These are phyloP conservation scores for Pachypanchax playfairii DNA, from an alignment of 2,113 vertebrate species.

Conservation along the genomic window DNA sequence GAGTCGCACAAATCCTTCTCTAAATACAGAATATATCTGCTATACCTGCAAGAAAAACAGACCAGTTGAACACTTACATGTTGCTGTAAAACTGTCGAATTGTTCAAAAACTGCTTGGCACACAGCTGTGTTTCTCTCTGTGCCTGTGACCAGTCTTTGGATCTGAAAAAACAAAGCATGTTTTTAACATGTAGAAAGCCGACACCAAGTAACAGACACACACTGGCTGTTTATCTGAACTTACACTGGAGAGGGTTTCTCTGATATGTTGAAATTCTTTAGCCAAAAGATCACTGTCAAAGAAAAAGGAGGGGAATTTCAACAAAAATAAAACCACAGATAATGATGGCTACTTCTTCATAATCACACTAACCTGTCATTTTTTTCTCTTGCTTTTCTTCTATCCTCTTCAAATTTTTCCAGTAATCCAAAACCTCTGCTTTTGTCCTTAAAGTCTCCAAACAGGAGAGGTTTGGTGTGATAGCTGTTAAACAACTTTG, in stretches of 20 bases:
- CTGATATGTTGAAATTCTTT: slow-evolving; percentile 79
- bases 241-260: slow-evolving; percentile 85
- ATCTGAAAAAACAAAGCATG: slow-evolving; percentile 77
- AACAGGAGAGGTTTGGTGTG: slow-evolving; percentile 88
- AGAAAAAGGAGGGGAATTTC: slow-evolving; percentile 17
- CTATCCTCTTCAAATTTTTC: slow-evolving; percentile 89
- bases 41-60: neutral
- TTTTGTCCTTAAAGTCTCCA: slow-evolving; percentile 82
- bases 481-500: slow-evolving; percentile 86
- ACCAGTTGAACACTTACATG: slow-evolving; percentile 77
- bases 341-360: no score
- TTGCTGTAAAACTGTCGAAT: slow-evolving; percentile 79
- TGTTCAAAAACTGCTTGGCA: slow-evolving; percentile 79
- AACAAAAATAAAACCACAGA: neutral
- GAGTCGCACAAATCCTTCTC: neutral
- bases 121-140: slow-evolving; percentile 79
- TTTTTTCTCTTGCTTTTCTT: slow-evolving; percentile 87
- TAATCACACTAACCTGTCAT: slow-evolving; percentile 84
- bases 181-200: slow-evolving; percentile 12
- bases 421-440: slow-evolving; percentile 77
- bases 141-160: slow-evolving; percentile 79
- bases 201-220: neutral
- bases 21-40: neutral
- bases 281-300: slow-evolving; percentile 83
- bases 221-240: slow-evolving; percentile 44